Base-by-base conservation (phyloP, 2,888 invertebrate genomes). In the Zelleria hepariella region DNA sequence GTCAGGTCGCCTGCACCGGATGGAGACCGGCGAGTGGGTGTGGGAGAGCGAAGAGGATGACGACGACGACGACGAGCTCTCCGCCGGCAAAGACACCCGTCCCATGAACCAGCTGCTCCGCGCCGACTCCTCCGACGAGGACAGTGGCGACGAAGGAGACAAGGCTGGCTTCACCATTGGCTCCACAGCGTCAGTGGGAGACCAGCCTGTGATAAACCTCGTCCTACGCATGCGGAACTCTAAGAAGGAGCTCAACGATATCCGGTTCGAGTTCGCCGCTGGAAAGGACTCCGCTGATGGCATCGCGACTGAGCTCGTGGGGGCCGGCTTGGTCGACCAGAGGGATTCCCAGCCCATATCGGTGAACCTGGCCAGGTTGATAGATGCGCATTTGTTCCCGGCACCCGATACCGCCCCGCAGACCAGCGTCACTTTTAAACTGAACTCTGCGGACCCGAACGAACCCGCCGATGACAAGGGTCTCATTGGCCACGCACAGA, bases 21-120 rank as follows among this genome's bases (percentile, higher is more conserved):
- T 97, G 66, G 96, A 97, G 70, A 97, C 97, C 24, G 98, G 98
- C 47, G 97, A 97, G 79, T 98, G 98, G 98, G 97, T 98, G 62
- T 99, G 98, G 98, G 98, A 97, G 62, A 97, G 97, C 70, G 96
- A 96, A 73, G 98, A 98, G 73, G 96, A 97, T 68, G 95, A 94
- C 68, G 94, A 91, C 60, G 91, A 80, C 5, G 83, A 77, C 62
- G 85, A 82, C 58, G 78, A 86, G 10, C 26, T 26, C 2, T 42
- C 32, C 32, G 54, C 25, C 57, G 86, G 82, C 62, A 80, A 80
- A 1, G 90, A 91, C 64, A 90, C 91, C 73, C 87, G 92, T 2
- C 92, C 92, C 55, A 91, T 92, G 83, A 92, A 92, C 82, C 88
- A 89, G 61, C 78, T 92, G 62, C 89, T 88, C 65, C 86, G 90